phyloP scores from a whole-genome alignment of 2,113 vertebrate species.

The Nyctibius bracteatus region DNA sequence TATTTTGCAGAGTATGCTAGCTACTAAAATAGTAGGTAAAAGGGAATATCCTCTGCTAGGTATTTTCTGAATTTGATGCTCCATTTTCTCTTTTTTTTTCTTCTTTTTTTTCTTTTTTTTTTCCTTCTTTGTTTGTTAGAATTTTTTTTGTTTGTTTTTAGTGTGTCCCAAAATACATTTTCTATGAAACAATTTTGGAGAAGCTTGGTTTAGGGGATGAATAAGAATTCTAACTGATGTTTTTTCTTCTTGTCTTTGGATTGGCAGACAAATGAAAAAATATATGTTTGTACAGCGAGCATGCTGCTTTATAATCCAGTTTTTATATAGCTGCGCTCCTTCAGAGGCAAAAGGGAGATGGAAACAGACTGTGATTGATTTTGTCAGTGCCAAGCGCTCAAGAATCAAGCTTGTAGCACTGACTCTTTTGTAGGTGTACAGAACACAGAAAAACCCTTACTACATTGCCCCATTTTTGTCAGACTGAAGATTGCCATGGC shows the following conservation, averaged over 20 bases:
- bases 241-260: not conserved
- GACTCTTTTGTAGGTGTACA: not conserved
- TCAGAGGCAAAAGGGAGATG: not conserved
- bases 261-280: not conserved
- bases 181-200: not conserved
- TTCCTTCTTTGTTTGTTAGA: accelerated
- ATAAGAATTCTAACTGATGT: not conserved
- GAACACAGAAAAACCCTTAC: not conserved
- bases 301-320: not conserved
- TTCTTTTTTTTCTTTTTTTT: accelerated
- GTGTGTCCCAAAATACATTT: not conserved
- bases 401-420: not conserved
- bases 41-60: constrained; percentile 10
- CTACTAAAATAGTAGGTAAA: constrained; percentile 4
- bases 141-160: not conserved
- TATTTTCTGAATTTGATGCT: not conserved
- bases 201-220: not conserved
- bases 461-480: constrained; percentile 35
- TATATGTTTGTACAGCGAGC: not conserved
- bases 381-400: not conserved
- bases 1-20: not conserved
- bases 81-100: not conserved
- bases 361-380: not conserved
- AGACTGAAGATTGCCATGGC: not conserved
- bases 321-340: not conserved